Evolutionary conservation across 2,113 vertebrate genomes (phyloP), one percentile per base, ranked within the genome.

Genomic region (Condylura cristata): DNA sequence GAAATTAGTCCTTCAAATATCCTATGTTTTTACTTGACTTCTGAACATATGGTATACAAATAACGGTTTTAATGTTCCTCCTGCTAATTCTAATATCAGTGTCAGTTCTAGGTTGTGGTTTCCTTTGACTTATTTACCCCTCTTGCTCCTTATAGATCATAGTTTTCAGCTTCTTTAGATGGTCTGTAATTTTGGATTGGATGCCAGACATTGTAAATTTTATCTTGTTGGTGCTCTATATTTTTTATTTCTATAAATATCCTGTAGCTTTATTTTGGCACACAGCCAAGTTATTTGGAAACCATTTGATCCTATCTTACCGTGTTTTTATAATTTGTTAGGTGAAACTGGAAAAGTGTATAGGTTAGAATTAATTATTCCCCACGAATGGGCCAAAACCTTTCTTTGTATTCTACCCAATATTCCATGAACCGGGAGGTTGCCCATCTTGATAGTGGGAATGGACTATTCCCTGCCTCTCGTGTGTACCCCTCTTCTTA

Each of bases 191-290:
- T 66, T 85, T 89, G 39, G n/a, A 46, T 70, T 61, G 3, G 41
- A 58, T 46, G 66, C 22, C 39, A 79, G 32, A 32, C 72, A 63
- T 20, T 75, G 11, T 86, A 28, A 81, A 85, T 89, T 79, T 86
- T 85, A 72, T 18, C n/a, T 95, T 89, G 22, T 20, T 66, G 58
- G 26, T 68, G 34, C 34, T 61, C 24, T 68, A 34, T 37, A 34
- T 68, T 16, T 86, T 92, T 92, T 65, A 58, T 85, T 90, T 5
- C 18, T 61, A 6, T 75, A 68, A 58, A 72, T 80, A 37, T 95
- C 68, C 24, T 90, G 44, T 13, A 75, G 18, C 3, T 76, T 93
- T 81, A 20, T 88, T 95, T 78, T 60, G 75, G 41, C 13, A 82
- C 22, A 41, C 24, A 58, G 13, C 58, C 16, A 93, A 46, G 4